Conservation (phyloP, 2,113 vertebrate genomes). For the Tragelaphus scriptus region DNA sequence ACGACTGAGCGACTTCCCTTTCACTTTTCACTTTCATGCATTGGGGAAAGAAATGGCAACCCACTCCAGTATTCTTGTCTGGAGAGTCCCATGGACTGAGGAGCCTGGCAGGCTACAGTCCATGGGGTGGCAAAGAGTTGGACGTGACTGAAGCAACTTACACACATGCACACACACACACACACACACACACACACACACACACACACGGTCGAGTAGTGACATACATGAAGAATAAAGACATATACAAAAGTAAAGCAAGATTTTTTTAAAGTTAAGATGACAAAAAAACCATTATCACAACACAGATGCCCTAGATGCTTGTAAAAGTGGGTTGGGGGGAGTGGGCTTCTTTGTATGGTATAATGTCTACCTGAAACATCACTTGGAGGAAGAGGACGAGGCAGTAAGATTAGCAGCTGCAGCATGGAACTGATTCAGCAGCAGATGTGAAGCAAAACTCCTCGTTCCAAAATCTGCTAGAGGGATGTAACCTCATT, state of each 20-base stretch:
- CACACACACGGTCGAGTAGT: background rate
- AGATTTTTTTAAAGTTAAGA: background rate
- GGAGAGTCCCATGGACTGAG: background rate
- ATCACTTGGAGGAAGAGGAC: background rate
- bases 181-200: background rate
- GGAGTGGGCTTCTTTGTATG: background rate
- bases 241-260: background rate
- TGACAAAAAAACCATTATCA: background rate
- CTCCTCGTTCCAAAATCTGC: slow-evolving; percentile 18
- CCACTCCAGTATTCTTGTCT: background rate
- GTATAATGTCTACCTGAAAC: background rate
- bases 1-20: background rate
- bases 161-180: accelerated
- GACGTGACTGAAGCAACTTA: background rate
- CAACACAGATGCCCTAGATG: background rate
- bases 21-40: background rate
- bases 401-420: background rate
- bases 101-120: background rate
- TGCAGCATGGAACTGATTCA: slow-evolving; percentile 40
- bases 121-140: background rate
- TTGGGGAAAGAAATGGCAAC: background rate
- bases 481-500: slow-evolving; percentile 36
- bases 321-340: background rate
- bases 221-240: background rate
- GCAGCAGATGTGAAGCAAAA: slow-evolving; percentile 45